phyloP scores from a whole-genome alignment of 1,140 invertebrate species.

The Drosophila neocordata region DNA sequence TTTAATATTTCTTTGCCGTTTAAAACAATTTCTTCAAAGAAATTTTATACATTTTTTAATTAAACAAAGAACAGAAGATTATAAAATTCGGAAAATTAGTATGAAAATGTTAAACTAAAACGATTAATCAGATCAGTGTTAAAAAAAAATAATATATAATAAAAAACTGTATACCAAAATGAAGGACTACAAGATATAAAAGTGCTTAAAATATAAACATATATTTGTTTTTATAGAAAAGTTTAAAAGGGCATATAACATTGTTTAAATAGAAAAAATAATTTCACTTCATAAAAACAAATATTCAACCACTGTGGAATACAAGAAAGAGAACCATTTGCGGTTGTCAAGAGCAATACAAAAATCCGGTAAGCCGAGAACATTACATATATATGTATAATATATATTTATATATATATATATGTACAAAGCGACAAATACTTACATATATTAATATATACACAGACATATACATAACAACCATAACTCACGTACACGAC shows the following conservation, averaged over 20 bases:
- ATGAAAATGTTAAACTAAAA: too few relatives aligned
- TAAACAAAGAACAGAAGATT: too few relatives aligned
- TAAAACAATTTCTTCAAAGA: too few relatives aligned
- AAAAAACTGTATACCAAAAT: too few relatives aligned
- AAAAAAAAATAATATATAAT: too few relatives aligned
- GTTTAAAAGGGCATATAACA: background rate
- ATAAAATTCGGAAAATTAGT: too few relatives aligned
- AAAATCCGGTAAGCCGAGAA: conserved; percentile 29
- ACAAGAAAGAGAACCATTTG: conserved; percentile 9
- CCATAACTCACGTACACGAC: conserved; percentile 15
- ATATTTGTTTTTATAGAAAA: background rate
- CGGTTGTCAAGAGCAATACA: background rate
- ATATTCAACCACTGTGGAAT: conserved; percentile 29
- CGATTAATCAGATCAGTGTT: too few relatives aligned
- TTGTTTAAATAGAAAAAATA: background rate
- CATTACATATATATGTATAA: too few relatives aligned
- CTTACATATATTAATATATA: background rate
- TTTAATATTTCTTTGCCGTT: too few relatives aligned
- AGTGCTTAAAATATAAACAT: too few relatives aligned
- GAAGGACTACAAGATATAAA: too few relatives aligned
- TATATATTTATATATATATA: background rate
- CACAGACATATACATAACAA: background rate
- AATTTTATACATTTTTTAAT: too few relatives aligned
- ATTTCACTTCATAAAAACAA: background rate
- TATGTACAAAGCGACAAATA: background rate